Base-by-base conservation (phyloP, 2,888 invertebrate genomes). In the Sialis lutaria region DNA sequence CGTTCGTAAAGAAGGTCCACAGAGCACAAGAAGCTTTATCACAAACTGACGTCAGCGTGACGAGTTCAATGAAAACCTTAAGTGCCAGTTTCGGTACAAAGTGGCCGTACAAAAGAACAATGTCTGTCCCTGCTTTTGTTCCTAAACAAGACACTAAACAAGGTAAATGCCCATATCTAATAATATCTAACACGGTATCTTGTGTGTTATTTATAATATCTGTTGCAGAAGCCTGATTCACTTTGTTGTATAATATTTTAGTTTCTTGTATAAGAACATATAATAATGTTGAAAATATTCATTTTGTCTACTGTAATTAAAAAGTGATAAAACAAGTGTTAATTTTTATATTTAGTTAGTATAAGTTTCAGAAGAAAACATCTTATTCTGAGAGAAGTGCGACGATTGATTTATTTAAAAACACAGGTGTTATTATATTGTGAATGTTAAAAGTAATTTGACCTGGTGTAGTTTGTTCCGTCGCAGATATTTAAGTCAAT, bases 31-130 rank as follows among this genome's bases (percentile, higher is more conserved):
- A 90, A 61, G 91, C 93, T 0, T 68, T 92, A 10, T 81, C 79
- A 46, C 80, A 81, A 56, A 78, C 82, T 0, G 80, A 82, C 52
- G 77, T 78, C 12, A 75, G 74, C 49, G 73, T 72, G 4, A 55
- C 68, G 32, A 72, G 68, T 52, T 70, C 71, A 2, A 70, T 80
- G 54, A 81, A 86, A 65, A 86, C 91, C 0, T 67, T 92, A 46
- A 87, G 85, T 60, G 86, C 87, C 31, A 88, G 90, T 56, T 82
- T 92, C 58, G 89, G 87, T 47, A 82, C 84, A 42, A 95, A 93
- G 69, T 91, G 91, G 82, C 92, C 93, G 1, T 95, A 93, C 67
- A 90, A 93, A 65, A 69, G 93, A 50, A 91, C 92, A 43, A 87
- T 91, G 74, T 92, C 92, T 6, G 92, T 92, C 9, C 93, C 93